phyloP scores from a whole-genome alignment of 2,113 vertebrate genomes.

The Lanius collurio region DNA sequence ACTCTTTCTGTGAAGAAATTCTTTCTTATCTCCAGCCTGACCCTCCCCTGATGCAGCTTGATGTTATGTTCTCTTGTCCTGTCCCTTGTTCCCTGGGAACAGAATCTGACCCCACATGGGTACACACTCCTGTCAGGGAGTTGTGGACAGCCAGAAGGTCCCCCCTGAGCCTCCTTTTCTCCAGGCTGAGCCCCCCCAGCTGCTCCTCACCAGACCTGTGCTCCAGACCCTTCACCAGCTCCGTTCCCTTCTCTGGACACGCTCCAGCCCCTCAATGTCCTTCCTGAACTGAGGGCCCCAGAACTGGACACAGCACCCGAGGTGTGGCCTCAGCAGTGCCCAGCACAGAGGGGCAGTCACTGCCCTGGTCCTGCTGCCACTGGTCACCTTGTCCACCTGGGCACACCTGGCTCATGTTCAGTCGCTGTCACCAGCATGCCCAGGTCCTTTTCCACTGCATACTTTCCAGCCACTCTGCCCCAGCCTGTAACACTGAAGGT shows the following conservation, averaged over 20 bases:
- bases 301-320: accelerated
- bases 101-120: accelerated
- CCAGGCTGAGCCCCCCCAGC: neutral
- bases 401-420: neutral
- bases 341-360: neutral
- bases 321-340: neutral
- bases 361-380: neutral
- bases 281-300: accelerated
- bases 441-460: neutral
- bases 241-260: accelerated
- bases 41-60: neutral
- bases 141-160: accelerated
- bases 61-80: neutral
- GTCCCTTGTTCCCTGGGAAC: neutral
- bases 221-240: neutral
- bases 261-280: neutral
- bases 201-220: neutral
- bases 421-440: neutral
- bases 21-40: neutral
- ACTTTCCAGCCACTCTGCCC: neutral
- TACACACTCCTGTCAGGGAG: neutral
- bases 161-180: neutral
- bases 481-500: neutral
- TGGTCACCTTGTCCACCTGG: neutral
- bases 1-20: accelerated